Evolutionary conservation across 2,113 vertebrate genomes (phyloP).

Genomic region (Sisor rabdophorus): DNA sequence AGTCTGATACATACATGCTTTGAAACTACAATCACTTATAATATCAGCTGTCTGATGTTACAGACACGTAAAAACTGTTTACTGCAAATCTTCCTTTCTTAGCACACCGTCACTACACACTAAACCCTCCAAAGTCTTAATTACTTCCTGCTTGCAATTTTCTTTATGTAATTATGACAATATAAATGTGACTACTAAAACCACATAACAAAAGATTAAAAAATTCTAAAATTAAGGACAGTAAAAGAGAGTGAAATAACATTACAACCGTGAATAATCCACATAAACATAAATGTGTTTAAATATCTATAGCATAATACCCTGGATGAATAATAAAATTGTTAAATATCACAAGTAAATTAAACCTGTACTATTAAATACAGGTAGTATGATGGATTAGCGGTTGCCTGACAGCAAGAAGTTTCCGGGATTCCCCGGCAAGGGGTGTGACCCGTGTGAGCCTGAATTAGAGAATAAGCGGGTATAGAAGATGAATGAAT

Average conservation of each 20-base stretch:
- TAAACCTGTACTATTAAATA: neutral
- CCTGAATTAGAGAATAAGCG: too few species aligned
- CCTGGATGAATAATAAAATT: neutral
- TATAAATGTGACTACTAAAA: neutral
- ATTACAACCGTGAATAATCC: neutral
- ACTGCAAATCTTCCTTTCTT: neutral
- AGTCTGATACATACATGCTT: constrained; percentile 42
- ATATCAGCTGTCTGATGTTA: neutral
- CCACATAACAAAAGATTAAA: neutral
- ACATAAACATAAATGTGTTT: neutral
- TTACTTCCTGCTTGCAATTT: neutral
- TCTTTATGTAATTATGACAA: neutral
- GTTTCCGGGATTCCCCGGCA: too few species aligned
- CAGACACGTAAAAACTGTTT: neutral
- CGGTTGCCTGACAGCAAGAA: too few species aligned
- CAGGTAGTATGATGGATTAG: too few species aligned
- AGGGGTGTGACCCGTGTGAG: too few species aligned
- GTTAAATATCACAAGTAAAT: neutral
- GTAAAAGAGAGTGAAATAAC: neutral
- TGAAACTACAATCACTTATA: neutral
- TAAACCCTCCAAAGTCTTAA: neutral
- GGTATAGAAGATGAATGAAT: too few species aligned
- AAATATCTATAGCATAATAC: neutral
- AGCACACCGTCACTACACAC: neutral
- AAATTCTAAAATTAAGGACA: neutral